These are phyloP conservation scores for Taenioides sp. DNA, from an alignment of 2,797 vertebrate genomes.

Conservation along the genomic window DNA sequence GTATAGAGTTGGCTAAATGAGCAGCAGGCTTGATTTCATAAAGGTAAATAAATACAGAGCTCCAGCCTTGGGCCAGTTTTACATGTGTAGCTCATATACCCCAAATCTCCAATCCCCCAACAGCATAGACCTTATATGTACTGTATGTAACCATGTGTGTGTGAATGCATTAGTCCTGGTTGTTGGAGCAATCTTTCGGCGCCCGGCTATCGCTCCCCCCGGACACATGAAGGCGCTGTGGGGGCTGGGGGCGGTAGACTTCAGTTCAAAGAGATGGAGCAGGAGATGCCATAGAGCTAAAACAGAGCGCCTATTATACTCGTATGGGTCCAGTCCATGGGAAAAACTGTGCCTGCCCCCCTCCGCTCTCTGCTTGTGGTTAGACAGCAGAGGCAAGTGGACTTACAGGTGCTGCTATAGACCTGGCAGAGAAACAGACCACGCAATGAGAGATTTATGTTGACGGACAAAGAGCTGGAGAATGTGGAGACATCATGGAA, in stretches of 20 bases:
- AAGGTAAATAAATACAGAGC: constrained; percentile 18
- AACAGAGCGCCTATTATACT: constrained; percentile 73
- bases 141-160: constrained; percentile 17
- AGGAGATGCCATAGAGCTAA: constrained; percentile 59
- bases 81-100: constrained; percentile 26
- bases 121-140: constrained; percentile 6
- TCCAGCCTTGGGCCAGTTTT: constrained; percentile 12
- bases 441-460: constrained; percentile 31
- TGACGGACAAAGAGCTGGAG: constrained; percentile 28
- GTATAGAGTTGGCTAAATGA: not conserved
- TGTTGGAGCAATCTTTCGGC: constrained; percentile 65
- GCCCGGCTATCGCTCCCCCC: constrained; percentile 62
- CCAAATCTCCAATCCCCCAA: constrained; percentile 28
- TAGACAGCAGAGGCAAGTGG: constrained; percentile 60
- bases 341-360: constrained; percentile 54
- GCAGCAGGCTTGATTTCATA: constrained; percentile 2
- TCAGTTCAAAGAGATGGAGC: constrained; percentile 73
- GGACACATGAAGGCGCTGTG: constrained; percentile 69
- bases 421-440: constrained; percentile 11
- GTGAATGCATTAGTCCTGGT: constrained; percentile 25
- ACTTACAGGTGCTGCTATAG: constrained; percentile 64
- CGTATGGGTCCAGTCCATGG: constrained; percentile 54
- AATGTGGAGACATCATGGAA: constrained; percentile 25
- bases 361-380: constrained; percentile 34
- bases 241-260: constrained; percentile 67